Base-by-base conservation (phyloP, 2,888 invertebrate genomes). In the Strigamia maritima region DNA sequence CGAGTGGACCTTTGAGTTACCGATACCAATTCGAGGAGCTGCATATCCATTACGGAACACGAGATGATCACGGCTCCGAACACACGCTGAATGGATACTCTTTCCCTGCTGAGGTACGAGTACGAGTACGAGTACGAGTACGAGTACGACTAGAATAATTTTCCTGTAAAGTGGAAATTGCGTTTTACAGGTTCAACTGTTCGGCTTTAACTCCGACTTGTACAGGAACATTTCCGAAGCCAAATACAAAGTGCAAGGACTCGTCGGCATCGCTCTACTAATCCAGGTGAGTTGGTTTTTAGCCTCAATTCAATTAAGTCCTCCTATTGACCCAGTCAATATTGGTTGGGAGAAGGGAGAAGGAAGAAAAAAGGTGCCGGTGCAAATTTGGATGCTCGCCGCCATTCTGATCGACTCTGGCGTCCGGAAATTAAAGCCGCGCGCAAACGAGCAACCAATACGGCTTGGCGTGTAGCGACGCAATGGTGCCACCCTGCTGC, bases 31-130 rank as follows among this genome's bases (percentile, higher is more conserved):
- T 97, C 86, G 94, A 95, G 85, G 95, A 97, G 88, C 94, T 97
- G 83, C 95, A 97, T 87, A 91, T 97, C 85, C 97, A 97, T 87
- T 97, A 95, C 85, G 97, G 97, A 8, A 82, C 83, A 65, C 92
- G 92, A 84, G 95, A 97, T 87, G 93, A 93, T 85, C 92, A 92
- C 83, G 98, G 98, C 28, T 98, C 98, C 16, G 98, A 99, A 86
- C 98, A 99, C 87, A 95, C 94, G 80, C 94, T 98, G 84, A 96
- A 95, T 85, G 95, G 97, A 82, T 94, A 95, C 85, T 91, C 95
- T 79, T 99, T 98, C 87, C 98, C 98, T 10, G 97, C 97, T 79
- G 98, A 99, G 93, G 98, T 98, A 44, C n/a, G n/a, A n/a, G n/a
- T n/a, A n/a, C n/a, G n/a, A n/a, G n/a, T n/a, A n/a, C n/a, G n/a